A percentile compares a stretch with the other conserved stretches of the same genome.
Conservation (phyloP, 2,113 vertebrate species). For the Phalacrocorax brasilianus region DNA sequence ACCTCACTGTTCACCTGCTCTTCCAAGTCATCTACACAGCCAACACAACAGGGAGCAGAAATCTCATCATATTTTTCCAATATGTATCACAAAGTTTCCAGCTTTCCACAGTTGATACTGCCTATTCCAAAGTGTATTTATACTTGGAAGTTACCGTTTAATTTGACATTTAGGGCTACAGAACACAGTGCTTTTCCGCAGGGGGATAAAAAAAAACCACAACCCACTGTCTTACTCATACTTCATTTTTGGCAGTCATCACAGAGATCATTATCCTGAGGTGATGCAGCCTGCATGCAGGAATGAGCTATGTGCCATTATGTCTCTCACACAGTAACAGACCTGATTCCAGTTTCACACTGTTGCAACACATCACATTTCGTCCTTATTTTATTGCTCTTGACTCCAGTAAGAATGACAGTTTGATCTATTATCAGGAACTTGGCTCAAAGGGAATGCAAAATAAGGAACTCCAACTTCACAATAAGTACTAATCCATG, state of each 20-base stretch:
- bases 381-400: conserved; percentile 16
- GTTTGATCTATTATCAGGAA: background rate
- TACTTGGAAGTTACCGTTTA: conserved; percentile 28
- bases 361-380: conserved; percentile 8
- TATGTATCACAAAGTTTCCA: background rate
- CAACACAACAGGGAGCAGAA: background rate
- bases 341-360: conserved; percentile 10
- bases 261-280: conserved; percentile 44
- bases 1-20: background rate
- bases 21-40: background rate
- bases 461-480: conserved; percentile 16
- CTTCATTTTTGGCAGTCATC: conserved; percentile 35
- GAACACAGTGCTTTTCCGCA: conserved; percentile 39
- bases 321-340: background rate
- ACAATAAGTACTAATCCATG: background rate
- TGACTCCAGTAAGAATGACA: conserved; percentile 20
- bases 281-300: conserved; percentile 20
- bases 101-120: conserved; percentile 14
- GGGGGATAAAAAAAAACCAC: background rate
- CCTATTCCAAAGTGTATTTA: conserved; percentile 14
- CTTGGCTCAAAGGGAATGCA: background rate
- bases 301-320: conserved; percentile 35
- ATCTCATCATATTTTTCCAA: background rate
- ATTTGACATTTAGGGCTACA: conserved; percentile 36
- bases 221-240: conserved; percentile 43